Base-by-base conservation (phyloP, 2,888 invertebrate genomes). In the Prosopocoilus inquinatus region DNA sequence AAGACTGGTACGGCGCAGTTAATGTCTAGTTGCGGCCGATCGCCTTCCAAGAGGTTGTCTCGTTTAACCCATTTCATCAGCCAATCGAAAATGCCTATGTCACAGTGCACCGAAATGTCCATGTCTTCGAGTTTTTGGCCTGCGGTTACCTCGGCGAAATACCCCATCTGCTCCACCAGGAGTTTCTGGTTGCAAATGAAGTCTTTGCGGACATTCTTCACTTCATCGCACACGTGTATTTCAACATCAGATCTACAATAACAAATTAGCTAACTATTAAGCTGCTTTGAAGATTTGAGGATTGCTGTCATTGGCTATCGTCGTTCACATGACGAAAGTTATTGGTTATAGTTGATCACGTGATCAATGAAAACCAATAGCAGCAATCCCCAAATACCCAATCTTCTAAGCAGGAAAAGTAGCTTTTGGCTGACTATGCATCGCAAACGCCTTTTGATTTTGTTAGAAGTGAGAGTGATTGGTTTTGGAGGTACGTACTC, bases 31-130 rank as follows among this genome's bases (percentile, higher is more conserved):
- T 79, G 75, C 0, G 91, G 91, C 82, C 85, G 84, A 63, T 85
- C 85, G 0, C 84, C 85, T 55, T 85, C 82, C 56, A 61, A 44
- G 57, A 84, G 80, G 1, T 82, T 78, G 65, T 89, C 89, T 32
- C 85, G 83, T 75, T 94, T 94, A n/a, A 96, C 91, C 93, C 96
- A 96, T 62, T 88, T 86, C 90, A 96, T 94, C 50, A 97, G 79
- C 95, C 96, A 96, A 68, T 96, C 96, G 76, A 97, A 97, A 59
- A 96, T 94, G 73, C 90, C 84, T 54, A 97, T 90, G 77, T 97
- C 96, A 73, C 96, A 97, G 73, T 96, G 96, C 0, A 97, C 96
- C 0, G 95, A 95, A 64, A 97, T 96, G 70, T 96, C 96, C 86
- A 96, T 94, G 69, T 96, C 95, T 70, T 91, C 90, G 5, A 93